Percentiles rank a stretch among this genome's conserved stretches.
phyloP scores from a whole-genome alignment of 2,888 invertebrate genomes.

The Thecophora atra region DNA sequence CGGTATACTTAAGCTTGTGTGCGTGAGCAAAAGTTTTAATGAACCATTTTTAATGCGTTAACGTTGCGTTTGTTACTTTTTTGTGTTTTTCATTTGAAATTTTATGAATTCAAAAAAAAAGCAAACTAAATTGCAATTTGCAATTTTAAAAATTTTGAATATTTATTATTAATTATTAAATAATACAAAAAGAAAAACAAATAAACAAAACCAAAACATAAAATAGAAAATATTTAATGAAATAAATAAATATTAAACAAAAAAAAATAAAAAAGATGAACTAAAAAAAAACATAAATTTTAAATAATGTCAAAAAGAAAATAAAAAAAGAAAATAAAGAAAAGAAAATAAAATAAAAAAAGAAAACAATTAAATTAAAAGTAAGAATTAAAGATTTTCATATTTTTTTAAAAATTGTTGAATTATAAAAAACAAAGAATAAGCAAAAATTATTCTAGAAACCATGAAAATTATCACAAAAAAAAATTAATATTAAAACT shows the following conservation, averaged over 20 bases:
- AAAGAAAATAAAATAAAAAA: slow-evolving; percentile 3
- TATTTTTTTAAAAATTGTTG: neutral
- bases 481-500: no score
- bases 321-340: slow-evolving; percentile 24
- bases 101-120: no score
- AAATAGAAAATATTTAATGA: neutral
- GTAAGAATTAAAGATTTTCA: neutral
- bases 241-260: slow-evolving; percentile 1
- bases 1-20: no score
- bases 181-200: neutral
- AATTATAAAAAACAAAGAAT: neutral
- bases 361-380: neutral
- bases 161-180: no score
- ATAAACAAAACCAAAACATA: neutral
- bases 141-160: no score
- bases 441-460: no score
- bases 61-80: no score
- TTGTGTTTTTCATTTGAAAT: neutral
- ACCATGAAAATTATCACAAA: no score
- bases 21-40: no score
- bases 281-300: neutral
- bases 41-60: no score
- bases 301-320: neutral
- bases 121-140: no score
- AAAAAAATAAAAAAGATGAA: slow-evolving; percentile 1